Evolutionary conservation across 2,888 invertebrate species (phyloP), one percentile per base, ranked within the genome.

Genomic region (Perdita meconis): DNA sequence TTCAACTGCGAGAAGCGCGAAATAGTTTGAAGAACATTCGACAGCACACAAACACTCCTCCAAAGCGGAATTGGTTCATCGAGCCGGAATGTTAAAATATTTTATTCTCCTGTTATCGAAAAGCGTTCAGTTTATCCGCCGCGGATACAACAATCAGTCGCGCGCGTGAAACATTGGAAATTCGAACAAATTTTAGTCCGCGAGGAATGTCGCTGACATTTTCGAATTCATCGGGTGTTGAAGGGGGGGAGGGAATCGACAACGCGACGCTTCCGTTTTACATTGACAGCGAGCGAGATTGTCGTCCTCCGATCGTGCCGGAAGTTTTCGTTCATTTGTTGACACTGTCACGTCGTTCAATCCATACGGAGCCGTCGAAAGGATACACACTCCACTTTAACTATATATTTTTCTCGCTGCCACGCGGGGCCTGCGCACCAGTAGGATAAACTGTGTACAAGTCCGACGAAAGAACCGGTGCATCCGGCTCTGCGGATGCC

Each of bases 291-390:
- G 38, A 24, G 19, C 57, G 24, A 57, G 63, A 44, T 57, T 36
- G 71, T 53, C 57, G 51, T 38, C 26, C 50, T 50, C 40, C 42
- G 50, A 26, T 42, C 61, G 69, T 77, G 73, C 78, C 80, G 85
- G 85, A 85, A 85, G 84, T 80, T 80, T 76, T 78, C 69, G 59
- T 83, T 77, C 72, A 74, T 77, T 86, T 85, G 84, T 85, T 85
- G 84, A 85, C 78, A 80, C 68, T 80, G 78, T 77, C 78, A 75
- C 77, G 80, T 80, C 82, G 69, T 30, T 34, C 72, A 55, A 51
- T 64, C 57, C 57, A 36, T 77, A 71, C 74, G 64, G n/a, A 68
- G 19, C 65, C 59, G 74, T 84, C 75, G 78, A 83, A 83, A 84
- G 81, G 84, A 81, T 84, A 73, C 65, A 68, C 61, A 67, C 74